phyloP scores from a whole-genome alignment of 37 sponge, comb jelly and placozoan species.

The Dysidea cf. avara region DNA sequence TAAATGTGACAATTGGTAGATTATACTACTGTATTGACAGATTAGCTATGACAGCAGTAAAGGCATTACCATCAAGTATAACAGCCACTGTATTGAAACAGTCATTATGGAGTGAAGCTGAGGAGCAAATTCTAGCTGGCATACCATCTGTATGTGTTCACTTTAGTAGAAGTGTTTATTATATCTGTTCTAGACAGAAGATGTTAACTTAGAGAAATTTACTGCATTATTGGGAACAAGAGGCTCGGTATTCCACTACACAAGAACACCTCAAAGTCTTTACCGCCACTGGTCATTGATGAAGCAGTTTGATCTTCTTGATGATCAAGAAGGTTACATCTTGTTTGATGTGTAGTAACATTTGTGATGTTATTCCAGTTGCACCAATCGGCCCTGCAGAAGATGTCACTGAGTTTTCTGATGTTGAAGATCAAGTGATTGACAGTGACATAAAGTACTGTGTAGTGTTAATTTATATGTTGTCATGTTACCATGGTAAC shows the following conservation, averaged over 20 bases:
- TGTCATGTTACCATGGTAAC: not conserved
- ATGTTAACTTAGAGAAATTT: slow-evolving; percentile 73
- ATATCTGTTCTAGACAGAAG: slow-evolving; percentile 65
- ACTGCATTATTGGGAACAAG: slow-evolving; percentile 59
- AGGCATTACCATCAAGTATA: slow-evolving; percentile 71
- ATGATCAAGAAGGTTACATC: slow-evolving; percentile 73
- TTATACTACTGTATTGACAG: slow-evolving; percentile 7
- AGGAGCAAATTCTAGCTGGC: slow-evolving; percentile 66
- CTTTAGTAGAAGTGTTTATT: not conserved
- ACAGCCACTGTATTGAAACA: slow-evolving; percentile 67
- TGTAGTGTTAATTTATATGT: not conserved
- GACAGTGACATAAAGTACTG: slow-evolving; percentile 64
- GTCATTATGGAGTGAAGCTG: slow-evolving; percentile 89
- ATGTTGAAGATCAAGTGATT: slow-evolving; percentile 67
- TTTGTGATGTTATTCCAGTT: slow-evolving; percentile 22
- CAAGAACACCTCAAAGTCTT: slow-evolving; percentile 76
- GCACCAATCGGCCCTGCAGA: slow-evolving; percentile 58
- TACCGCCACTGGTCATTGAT: slow-evolving; percentile 93
- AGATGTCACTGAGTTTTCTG: slow-evolving; percentile 47
- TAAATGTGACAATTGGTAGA: not conserved
- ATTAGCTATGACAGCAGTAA: slow-evolving; percentile 71
- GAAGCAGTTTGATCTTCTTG: slow-evolving; percentile 81
- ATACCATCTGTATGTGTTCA: slow-evolving; percentile 72
- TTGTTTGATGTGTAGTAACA: not conserved
- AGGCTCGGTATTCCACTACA: slow-evolving; percentile 70